Conservation (phyloP, 2,888 invertebrate genomes). For the Oscheius sp. region DNA sequence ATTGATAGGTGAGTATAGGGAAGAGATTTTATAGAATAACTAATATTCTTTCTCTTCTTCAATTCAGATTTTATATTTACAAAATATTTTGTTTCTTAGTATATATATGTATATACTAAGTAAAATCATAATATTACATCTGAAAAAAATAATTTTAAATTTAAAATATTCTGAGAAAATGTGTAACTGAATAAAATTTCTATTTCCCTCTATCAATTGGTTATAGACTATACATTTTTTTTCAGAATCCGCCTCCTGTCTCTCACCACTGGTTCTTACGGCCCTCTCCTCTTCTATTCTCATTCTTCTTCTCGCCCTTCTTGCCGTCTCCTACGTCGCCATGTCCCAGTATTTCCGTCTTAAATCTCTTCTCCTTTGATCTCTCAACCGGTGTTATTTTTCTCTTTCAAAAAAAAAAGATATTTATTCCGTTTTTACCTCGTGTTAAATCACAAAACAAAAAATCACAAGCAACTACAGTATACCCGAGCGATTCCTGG, state of each 20-base stretch:
- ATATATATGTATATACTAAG: too few species aligned
- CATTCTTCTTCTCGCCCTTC: slow-evolving; percentile 21
- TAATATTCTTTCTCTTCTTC: too few species aligned
- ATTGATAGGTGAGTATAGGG: slow-evolving; percentile 27
- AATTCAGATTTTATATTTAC: too few species aligned
- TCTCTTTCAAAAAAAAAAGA: slow-evolving; percentile 7
- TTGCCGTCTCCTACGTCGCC: slow-evolving; percentile 28
- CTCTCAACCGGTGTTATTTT: slow-evolving; percentile 3
- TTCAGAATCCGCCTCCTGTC: slow-evolving; percentile 28
- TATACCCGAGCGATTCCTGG: background rate
- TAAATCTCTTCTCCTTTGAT: slow-evolving; percentile 5
- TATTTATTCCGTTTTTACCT: slow-evolving; percentile 12
- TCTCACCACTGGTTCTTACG: slow-evolving; percentile 15
- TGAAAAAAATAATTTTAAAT: background rate
- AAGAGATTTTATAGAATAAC: too few species aligned
- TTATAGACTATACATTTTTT: background rate
- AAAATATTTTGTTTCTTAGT: too few species aligned
- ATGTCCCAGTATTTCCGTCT: slow-evolving; percentile 28
- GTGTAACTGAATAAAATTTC: background rate
- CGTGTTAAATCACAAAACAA: background rate
- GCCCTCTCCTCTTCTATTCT: slow-evolving; percentile 9
- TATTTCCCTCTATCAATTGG: too few species aligned
- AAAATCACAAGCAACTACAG: background rate
- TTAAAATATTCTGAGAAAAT: background rate
- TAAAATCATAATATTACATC: background rate